Percentiles rank a stretch among this genome's conserved stretches.
Conservation (phyloP, 2,888 invertebrate genomes). For the Drosophila affinis region DNA sequence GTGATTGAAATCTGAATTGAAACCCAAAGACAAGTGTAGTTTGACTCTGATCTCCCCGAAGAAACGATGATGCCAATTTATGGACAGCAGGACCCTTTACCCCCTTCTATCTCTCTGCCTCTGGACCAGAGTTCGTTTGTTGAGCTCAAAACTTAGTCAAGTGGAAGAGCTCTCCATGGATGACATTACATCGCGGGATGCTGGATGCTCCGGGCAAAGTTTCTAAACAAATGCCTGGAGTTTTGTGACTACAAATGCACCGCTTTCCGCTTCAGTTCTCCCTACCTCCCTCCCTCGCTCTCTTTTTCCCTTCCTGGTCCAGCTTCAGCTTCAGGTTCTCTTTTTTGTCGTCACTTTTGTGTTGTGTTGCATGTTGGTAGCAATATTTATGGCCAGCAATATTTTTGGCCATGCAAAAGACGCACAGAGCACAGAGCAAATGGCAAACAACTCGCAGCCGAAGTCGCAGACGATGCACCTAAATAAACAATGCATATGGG, state of each 20-base stretch:
- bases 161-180: slow-evolving; percentile 42
- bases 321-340: slow-evolving; percentile 1
- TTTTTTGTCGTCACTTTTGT: slow-evolving; percentile 6
- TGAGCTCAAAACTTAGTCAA: slow-evolving; percentile 43
- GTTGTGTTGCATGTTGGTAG: slow-evolving; percentile 52
- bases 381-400: slow-evolving; percentile 71
- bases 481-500: slow-evolving; percentile 60
- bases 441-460: slow-evolving; percentile 64
- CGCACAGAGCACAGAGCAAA: slow-evolving; percentile 58
- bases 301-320: slow-evolving; percentile 14
- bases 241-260: slow-evolving; percentile 58
- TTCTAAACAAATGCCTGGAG: slow-evolving; percentile 57
- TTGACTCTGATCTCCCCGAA: slow-evolving; percentile 40
- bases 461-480: slow-evolving; percentile 48
- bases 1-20: neutral
- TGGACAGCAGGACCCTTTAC: too few species aligned
- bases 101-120: slow-evolving; percentile 15
- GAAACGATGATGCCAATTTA: slow-evolving; percentile 41
- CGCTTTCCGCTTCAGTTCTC: slow-evolving; percentile 35
- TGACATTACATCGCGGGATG: slow-evolving; percentile 44
- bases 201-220: slow-evolving; percentile 33
- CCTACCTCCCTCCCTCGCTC: neutral
- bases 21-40: slow-evolving; percentile 9
- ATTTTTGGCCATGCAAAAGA: slow-evolving; percentile 54
- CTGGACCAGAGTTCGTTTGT: slow-evolving; percentile 20